Percentiles rank a stretch among this genome's conserved stretches.
These are phyloP conservation scores for Hestina assimilis DNA, from an alignment of 1,140 invertebrate species.

Conservation along the genomic window DNA sequence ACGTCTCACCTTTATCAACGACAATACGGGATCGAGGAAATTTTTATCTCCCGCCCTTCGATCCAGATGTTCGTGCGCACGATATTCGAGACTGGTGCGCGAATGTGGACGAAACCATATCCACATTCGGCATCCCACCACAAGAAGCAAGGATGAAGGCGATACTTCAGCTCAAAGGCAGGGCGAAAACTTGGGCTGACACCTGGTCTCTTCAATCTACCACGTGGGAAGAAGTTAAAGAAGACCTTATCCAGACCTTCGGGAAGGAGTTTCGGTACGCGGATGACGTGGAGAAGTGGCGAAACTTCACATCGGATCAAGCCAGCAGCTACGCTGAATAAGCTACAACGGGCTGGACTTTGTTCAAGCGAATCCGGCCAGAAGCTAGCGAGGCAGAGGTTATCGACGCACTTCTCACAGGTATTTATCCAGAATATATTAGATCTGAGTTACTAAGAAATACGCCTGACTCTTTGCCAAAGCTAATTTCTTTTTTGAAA, in stretches of 20 bases:
- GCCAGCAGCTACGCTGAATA: constrained; percentile 34
- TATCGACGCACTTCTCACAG: constrained; percentile 30
- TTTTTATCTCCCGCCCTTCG: constrained; percentile 32
- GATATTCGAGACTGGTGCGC: constrained; percentile 41
- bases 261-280: constrained; percentile 33
- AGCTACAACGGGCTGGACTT: constrained; percentile 27
- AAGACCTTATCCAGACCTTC: constrained; percentile 30
- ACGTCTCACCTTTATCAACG: not conserved
- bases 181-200: constrained; percentile 37
- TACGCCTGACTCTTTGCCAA: constrained; percentile 28
- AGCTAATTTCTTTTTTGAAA: constrained; percentile 32
- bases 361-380: constrained; percentile 28
- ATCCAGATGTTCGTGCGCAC: constrained; percentile 33
- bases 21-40: not conserved
- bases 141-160: constrained; percentile 39
- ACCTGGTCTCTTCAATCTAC: constrained; percentile 33
- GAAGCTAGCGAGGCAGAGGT: constrained; percentile 28
- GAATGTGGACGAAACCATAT: constrained; percentile 33
- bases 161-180: constrained; percentile 32
- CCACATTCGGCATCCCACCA: constrained; percentile 19
- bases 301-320: constrained; percentile 34
- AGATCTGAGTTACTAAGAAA: constrained; percentile 30
- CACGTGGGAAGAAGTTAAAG: constrained; percentile 34
- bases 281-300: constrained; percentile 36
- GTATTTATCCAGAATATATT: constrained; percentile 36